Percentiles rank a stretch among this genome's conserved stretches.
Evolutionary conservation across 2,888 invertebrate species (phyloP).

Genomic region (Cephus runcator): DNA sequence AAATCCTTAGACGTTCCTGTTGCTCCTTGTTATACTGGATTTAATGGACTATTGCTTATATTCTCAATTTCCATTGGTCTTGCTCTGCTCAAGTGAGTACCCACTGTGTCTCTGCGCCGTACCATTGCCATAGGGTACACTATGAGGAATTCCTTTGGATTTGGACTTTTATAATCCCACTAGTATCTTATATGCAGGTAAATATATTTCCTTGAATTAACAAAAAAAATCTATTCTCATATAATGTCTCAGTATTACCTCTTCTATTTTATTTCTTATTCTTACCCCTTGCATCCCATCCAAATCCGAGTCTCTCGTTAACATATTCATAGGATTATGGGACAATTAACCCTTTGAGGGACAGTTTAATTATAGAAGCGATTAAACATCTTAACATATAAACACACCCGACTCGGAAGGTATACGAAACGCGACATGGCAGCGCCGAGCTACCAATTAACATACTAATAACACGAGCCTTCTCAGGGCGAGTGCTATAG

Average conservation of each 20-base stretch:
- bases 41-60: background rate
- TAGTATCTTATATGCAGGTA: background rate
- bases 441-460: conserved; percentile 58
- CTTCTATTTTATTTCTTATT: background rate
- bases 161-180: background rate
- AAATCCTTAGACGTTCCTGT: background rate
- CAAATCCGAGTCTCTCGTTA: conserved; percentile 45
- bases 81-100: background rate
- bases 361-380: conserved; percentile 66
- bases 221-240: background rate
- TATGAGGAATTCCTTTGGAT: background rate
- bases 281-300: background rate
- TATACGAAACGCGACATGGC: conserved; percentile 53
- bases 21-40: background rate
- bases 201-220: background rate
- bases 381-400: conserved; percentile 65
- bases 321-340: conserved; percentile 64
- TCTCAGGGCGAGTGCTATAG: conserved; percentile 46
- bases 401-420: conserved; percentile 45
- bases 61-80: background rate
- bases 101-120: background rate
- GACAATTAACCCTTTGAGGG: conserved; percentile 66
- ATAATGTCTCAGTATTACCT: conserved; percentile 2
- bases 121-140: background rate
- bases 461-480: conserved; percentile 60